These are phyloP conservation scores for Mustelus asterias DNA, from an alignment of 2,113 vertebrate genomes.

Conservation along the genomic window DNA sequence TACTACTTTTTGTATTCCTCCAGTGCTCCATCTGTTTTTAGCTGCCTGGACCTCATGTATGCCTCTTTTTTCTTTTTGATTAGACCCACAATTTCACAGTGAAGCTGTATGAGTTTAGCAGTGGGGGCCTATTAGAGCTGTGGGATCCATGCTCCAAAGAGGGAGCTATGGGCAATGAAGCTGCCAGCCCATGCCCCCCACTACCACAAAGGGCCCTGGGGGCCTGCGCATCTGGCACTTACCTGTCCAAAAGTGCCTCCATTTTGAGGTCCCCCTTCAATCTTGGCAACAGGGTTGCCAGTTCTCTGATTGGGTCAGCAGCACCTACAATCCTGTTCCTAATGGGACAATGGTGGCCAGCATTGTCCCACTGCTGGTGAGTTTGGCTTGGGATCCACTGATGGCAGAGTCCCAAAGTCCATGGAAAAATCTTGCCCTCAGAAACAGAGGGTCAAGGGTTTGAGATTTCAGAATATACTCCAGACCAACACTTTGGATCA, in stretches of 20 bases:
- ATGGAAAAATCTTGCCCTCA: neutral
- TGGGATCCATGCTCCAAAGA: neutral
- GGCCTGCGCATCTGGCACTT: neutral
- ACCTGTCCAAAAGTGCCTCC: neutral
- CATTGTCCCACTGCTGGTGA: neutral
- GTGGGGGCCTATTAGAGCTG: neutral
- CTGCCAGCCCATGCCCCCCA: neutral
- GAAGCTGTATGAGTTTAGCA: neutral
- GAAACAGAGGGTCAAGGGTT: neutral
- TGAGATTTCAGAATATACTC: neutral
- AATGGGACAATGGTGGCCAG: neutral
- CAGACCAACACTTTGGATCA: neutral
- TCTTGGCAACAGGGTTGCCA: neutral
- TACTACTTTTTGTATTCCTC: too few species aligned
- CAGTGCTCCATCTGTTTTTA: too few species aligned
- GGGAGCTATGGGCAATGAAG: neutral
- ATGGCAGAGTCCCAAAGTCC: neutral
- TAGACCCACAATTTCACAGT: too few species aligned
- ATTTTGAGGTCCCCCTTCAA: neutral
- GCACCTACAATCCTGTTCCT: neutral
- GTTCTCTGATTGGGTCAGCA: too few species aligned
- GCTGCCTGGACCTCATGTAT: too few species aligned
- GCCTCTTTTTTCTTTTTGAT: too few species aligned
- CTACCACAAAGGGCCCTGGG: too few species aligned
- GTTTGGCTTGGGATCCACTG: neutral